Evolutionary conservation across 2,888 invertebrate species (phyloP).

Genomic region (Thysanoteuthis rhombus): DNA sequence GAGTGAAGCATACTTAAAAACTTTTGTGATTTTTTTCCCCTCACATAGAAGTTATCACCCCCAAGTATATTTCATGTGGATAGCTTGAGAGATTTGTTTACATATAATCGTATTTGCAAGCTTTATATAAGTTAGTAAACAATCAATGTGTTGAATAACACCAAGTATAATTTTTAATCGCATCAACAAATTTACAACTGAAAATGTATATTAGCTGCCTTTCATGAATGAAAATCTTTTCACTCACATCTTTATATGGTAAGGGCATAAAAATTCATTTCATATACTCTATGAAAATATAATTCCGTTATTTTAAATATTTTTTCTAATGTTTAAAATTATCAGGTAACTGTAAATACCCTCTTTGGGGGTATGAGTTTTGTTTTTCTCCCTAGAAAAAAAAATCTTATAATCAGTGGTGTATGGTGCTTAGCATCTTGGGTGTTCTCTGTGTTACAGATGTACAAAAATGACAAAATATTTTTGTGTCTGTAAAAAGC

Average conservation of each 20-base stretch:
- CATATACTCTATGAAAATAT: background rate
- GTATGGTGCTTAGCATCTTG: too few relatives aligned
- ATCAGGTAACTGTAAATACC: background rate
- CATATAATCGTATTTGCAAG: too few relatives aligned
- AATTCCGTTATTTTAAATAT: background rate
- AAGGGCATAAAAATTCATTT: background rate
- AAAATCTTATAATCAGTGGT: too few relatives aligned
- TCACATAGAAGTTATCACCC: background rate
- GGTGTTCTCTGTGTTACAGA: too few relatives aligned
- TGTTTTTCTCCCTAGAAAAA: too few relatives aligned
- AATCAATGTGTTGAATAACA: background rate
- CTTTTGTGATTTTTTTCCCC: too few relatives aligned
- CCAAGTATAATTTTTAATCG: background rate
- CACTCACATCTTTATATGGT: background rate
- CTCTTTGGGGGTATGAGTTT: too few relatives aligned
- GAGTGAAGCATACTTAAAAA: too few relatives aligned
- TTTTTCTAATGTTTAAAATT: background rate
- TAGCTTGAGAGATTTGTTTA: too few relatives aligned
- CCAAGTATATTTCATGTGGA: too few relatives aligned
- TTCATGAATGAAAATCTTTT: background rate
- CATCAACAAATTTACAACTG: background rate
- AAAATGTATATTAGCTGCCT: fast-evolving
- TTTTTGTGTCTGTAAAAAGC: too few relatives aligned
- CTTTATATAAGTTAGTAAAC: background rate
- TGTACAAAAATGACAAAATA: too few relatives aligned